phyloP scores from a whole-genome alignment of 2,888 invertebrate species.

The Arenicola marina region DNA sequence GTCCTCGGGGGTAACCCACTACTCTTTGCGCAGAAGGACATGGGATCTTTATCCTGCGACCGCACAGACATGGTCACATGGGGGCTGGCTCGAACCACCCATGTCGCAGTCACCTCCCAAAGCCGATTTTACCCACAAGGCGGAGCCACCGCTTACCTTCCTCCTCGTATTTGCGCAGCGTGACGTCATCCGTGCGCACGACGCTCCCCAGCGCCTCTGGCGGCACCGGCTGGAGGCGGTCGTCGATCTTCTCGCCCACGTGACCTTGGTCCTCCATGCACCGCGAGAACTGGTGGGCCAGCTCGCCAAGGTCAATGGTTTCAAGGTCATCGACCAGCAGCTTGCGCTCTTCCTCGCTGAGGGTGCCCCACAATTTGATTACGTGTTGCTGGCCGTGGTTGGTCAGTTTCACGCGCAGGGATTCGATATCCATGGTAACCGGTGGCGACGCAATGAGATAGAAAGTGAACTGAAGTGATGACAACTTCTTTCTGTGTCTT shows the following conservation, averaged over 20 bases:
- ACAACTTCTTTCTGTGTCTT: too few relatives aligned
- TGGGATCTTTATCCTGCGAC: too few relatives aligned
- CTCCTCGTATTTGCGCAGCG: conserved; percentile 72
- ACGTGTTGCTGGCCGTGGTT: conserved; percentile 76
- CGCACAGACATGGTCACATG: too few relatives aligned
- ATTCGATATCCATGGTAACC: too few relatives aligned
- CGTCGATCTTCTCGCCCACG: conserved; percentile 71
- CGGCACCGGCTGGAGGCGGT: conserved; percentile 82
- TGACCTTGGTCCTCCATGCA: conserved; percentile 38
- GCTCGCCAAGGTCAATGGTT: conserved; percentile 73
- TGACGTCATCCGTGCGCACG: conserved; percentile 69
- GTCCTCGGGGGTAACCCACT: too few relatives aligned
- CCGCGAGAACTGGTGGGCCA: conserved; percentile 67
- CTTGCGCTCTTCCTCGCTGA: conserved; percentile 70
- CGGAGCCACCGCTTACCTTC: too few relatives aligned
- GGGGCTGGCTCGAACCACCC: too few relatives aligned
- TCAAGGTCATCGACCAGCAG: conserved; percentile 66
- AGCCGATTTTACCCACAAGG: too few relatives aligned
- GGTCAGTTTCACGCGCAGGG: conserved; percentile 19
- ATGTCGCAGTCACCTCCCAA: too few relatives aligned
- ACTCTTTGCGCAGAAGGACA: too few relatives aligned
- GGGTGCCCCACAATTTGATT: conserved; percentile 77
- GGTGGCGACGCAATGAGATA: too few relatives aligned
- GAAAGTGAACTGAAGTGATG: too few relatives aligned
- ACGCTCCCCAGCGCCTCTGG: conserved; percentile 79